Base-by-base conservation (phyloP, 2,888 invertebrate genomes). In the Parnassius glacialis region DNA sequence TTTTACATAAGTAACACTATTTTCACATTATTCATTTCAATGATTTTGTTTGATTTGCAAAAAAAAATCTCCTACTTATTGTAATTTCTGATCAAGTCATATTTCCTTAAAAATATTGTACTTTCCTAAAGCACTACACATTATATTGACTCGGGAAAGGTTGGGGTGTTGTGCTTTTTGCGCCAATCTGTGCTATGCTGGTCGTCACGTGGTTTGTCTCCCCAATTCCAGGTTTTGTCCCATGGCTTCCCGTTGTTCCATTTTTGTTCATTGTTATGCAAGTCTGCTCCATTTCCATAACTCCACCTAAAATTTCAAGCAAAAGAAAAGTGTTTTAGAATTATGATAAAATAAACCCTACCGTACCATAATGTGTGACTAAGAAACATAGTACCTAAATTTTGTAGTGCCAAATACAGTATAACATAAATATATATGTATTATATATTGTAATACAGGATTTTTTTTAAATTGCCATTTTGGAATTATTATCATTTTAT, bases 241-340 rank as follows among this genome's bases (percentile, higher is more conserved):
- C 82, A 82, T 0, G 80, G 80, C 65, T 83, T 82, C 85, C 83
- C 80, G 10, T 75, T 73, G 56, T 79, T 77, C 80, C 80, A 65
- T 20, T 63, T 64, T 61, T 75, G 64, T 48, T 74, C 70, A 47
- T 77, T 78, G 70, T 78, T 74, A 10, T 73, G 60, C 64, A 75
- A 78, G 63, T 75, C 67, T 55, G 72, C 68, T 59, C 76, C 72
- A 3, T 70, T 68, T 51, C 72, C 48, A 3, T 20, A 25, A 55
- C 44, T 44, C 60, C 60, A 60, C 50, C 60, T 60, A 12, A 10
- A 55, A 55, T 34, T 44, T n/a, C n/a, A 5, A 42, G 13, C 10
- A 52, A 52, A 52, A 41, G 5, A 7, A 34, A 7, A 34, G 7
- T 34, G 34, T 34, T 7, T 34, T 34, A 34, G 25, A 25, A 7